A percentile compares a stretch with the other conserved stretches of the same genome.
phyloP scores from a whole-genome alignment of 2,888 invertebrate genomes.

The Ectemnius lituratus region DNA sequence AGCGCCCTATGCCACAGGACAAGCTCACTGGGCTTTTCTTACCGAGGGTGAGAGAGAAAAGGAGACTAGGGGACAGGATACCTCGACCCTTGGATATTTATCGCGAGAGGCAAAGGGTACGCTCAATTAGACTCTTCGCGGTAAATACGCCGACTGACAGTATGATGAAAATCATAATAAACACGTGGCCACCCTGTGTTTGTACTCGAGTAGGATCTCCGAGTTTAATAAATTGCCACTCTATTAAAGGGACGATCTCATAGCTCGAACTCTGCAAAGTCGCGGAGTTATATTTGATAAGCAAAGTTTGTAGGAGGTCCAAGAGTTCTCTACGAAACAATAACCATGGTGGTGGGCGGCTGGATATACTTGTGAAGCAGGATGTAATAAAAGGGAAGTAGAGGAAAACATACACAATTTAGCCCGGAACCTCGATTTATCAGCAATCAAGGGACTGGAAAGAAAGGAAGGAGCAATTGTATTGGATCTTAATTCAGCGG shows the following conservation, averaged over 20 bases:
- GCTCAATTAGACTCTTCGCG: conserved; percentile 38
- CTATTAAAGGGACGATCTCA: too few relatives aligned
- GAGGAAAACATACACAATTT: background rate
- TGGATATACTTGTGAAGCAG: background rate
- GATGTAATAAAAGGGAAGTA: background rate
- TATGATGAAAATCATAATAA: conserved; percentile 19
- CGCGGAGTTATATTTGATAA: background rate
- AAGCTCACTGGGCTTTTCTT: conserved; percentile 50
- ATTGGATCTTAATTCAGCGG: conserved; percentile 47
- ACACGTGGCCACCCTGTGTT: background rate
- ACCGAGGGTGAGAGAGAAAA: conserved; percentile 2
- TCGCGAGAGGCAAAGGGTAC: conserved; percentile 19
- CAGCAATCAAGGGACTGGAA: background rate
- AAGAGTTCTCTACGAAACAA: background rate
- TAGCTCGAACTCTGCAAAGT: background rate
- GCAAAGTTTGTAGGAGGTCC: background rate
- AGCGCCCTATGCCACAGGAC: conserved; percentile 35
- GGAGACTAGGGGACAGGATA: conserved; percentile 1
- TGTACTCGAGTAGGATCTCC: background rate
- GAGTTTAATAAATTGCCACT: background rate
- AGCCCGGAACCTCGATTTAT: background rate
- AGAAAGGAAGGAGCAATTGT: conserved; percentile 8
- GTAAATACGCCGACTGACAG: conserved; percentile 23
- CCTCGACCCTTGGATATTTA: conserved; percentile 34
- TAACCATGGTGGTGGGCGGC: too few relatives aligned